Conservation (phyloP, 2,888 invertebrate genomes). For the Sericinus montela region DNA sequence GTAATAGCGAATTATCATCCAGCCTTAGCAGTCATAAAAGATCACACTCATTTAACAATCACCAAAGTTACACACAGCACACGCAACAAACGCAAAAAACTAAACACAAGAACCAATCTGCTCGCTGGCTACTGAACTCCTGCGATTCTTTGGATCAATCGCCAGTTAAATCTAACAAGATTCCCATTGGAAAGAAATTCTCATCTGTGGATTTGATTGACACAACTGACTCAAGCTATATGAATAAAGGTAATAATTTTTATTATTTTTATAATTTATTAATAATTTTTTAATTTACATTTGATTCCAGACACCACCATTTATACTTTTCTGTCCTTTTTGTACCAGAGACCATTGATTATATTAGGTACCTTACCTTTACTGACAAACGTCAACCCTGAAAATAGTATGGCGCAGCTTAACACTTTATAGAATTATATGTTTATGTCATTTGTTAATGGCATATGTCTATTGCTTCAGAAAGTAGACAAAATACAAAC, state of each 20-base stretch:
- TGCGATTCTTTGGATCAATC: slow-evolving; percentile 74
- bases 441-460: no score
- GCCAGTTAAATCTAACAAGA: slow-evolving; percentile 63
- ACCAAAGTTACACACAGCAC: slow-evolving; percentile 84
- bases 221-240: slow-evolving; percentile 76
- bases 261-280: no score
- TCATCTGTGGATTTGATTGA: slow-evolving; percentile 77
- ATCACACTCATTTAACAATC: slow-evolving; percentile 85
- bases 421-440: no score
- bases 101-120: slow-evolving; percentile 81
- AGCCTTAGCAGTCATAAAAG: slow-evolving; percentile 82
- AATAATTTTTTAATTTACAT: no score
- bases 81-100: slow-evolving; percentile 79
- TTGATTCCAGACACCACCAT: no score
- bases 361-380: no score
- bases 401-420: no score
- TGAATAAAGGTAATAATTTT: slow-evolving; percentile 68
- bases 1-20: slow-evolving; percentile 73
- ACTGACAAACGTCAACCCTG: no score
- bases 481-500: no score
- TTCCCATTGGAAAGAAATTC: slow-evolving; percentile 79
- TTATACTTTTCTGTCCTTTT: no score
- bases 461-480: no score
- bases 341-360: no score
- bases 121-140: slow-evolving; percentile 71